Percentiles rank a stretch among this genome's conserved stretches.
Conservation (phyloP, 2,113 vertebrate genomes). For the Microcebus ravelobensis region DNA sequence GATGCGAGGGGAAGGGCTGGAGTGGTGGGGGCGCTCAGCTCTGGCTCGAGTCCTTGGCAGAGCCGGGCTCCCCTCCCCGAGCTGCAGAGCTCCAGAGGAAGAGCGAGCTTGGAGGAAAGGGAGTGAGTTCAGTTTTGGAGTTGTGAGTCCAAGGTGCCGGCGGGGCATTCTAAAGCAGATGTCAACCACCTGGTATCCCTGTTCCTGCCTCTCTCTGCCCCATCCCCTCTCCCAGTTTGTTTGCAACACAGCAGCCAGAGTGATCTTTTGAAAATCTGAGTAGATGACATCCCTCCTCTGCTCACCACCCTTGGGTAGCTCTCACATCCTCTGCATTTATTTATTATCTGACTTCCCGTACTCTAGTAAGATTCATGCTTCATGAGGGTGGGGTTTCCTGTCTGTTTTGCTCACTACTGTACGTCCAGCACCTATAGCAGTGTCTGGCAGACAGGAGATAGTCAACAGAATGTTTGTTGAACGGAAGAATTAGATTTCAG, state of each 20-base stretch:
- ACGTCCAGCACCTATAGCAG: not conserved
- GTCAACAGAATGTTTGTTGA: not conserved
- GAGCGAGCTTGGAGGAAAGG: not conserved
- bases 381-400: not conserved
- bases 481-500: not conserved
- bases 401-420: not conserved
- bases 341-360: not conserved
- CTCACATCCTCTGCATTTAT: not conserved
- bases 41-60: not conserved
- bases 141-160: not conserved
- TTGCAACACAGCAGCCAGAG: not conserved
- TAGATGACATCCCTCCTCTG: not conserved
- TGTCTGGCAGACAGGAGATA: not conserved
- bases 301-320: not conserved
- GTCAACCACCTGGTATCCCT: not conserved
- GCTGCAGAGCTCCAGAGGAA: not conserved
- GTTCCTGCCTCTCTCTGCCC: not conserved
- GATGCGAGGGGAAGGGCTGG: not conserved
- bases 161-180: not conserved
- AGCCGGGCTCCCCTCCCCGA: not conserved
- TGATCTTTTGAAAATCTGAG: not conserved
- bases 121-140: not conserved
- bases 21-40: not conserved
- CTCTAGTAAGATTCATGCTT: not conserved
- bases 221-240: not conserved